Percentiles rank a stretch among this genome's conserved stretches.
These are phyloP conservation scores for Drosophila suzukii DNA, from an alignment of 1,140 invertebrate species.

Conservation along the genomic window DNA sequence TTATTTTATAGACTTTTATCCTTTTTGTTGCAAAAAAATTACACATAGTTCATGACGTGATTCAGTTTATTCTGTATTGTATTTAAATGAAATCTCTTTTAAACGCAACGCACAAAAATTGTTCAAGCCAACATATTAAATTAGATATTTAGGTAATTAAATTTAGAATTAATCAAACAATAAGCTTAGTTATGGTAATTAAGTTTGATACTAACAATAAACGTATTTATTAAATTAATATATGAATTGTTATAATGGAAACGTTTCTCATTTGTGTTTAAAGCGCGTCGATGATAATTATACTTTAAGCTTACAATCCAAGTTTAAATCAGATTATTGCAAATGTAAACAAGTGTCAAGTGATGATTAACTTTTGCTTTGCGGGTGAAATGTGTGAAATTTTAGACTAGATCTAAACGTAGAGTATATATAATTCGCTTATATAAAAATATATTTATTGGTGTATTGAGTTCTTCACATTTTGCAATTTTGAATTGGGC, in stretches of 20 bases:
- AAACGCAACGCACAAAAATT: slow-evolving; percentile 78
- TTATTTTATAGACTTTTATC: slow-evolving; percentile 26
- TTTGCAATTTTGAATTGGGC: slow-evolving; percentile 44
- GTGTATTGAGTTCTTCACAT: slow-evolving; percentile 26
- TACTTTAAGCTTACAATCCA: slow-evolving; percentile 49
- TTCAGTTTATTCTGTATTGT: slow-evolving; percentile 71
- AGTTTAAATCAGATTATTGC: slow-evolving; percentile 60
- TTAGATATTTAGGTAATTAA: slow-evolving; percentile 55
- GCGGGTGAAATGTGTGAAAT: slow-evolving; percentile 33
- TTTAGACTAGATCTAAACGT: slow-evolving; percentile 62
- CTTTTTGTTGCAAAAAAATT: slow-evolving; percentile 22
- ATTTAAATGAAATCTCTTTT: slow-evolving; percentile 77
- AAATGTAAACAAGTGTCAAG: slow-evolving; percentile 74
- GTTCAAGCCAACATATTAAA: slow-evolving; percentile 70
- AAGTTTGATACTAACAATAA: slow-evolving; percentile 49
- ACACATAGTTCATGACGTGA: slow-evolving; percentile 61
- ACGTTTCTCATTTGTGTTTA: slow-evolving; percentile 50
- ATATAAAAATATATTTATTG: slow-evolving; percentile 69
- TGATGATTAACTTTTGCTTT: slow-evolving; percentile 48
- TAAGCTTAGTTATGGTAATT: slow-evolving; percentile 73
- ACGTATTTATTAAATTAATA: slow-evolving; percentile 59
- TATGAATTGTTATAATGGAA: slow-evolving; percentile 72
- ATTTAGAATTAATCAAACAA: slow-evolving; percentile 68
- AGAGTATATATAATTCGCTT: slow-evolving; percentile 63
- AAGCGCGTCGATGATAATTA: slow-evolving; percentile 63